Base-by-base conservation (phyloP, 2,113 vertebrate genomes). In the Pseudolaguvia tuberculata region DNA sequence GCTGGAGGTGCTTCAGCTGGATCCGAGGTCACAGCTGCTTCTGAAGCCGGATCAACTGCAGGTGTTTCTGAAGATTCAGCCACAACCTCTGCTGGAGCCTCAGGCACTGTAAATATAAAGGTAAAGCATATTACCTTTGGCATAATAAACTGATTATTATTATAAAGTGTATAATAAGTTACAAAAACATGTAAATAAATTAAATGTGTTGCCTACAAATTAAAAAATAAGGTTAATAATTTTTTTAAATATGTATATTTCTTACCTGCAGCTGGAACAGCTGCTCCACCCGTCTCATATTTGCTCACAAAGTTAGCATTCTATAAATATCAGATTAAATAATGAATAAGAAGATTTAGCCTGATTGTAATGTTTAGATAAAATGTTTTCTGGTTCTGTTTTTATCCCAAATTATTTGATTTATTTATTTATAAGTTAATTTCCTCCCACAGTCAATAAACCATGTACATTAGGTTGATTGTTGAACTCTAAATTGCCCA, bases 261-360 rank as follows among this genome's bases (percentile, higher is more conserved):
- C 45, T 81, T 86, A 91, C 91, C 88, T 86, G 81, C 39, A 25
- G 70, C 73, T 39, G 80, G 23, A 35, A 76, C 23, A 63, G 83
- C 76, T 42, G 59, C 47, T 52, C 71, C 21, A 58, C 83, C 51
- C 79, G 88, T 7, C 84, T 91, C 90, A 73, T 91, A 92, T 20
- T 88, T 89, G 76, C 79, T 86, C 45, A 91, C 20, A 66, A 86
- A 92, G 6, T 84, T 68, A 10, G 85, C 87, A 18, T 87, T 82
- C 89, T 91, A 81, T 0, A 39, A 53, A 72, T 27, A n/a, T n/a
- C n/a, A 76, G 35, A 73, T 68, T 59, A 39, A 76, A 42, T 51
- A 39, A 70, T 48, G 77, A 47, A 58, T 5, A 59, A 71, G 9
- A 18, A 9, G 8, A n/a, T 51, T 53, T 31, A 52, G 18, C 7